Evolutionary conservation across 2,888 invertebrate genomes (phyloP), one percentile per base, ranked within the genome.

Genomic region (Cephonodes hylas): DNA sequence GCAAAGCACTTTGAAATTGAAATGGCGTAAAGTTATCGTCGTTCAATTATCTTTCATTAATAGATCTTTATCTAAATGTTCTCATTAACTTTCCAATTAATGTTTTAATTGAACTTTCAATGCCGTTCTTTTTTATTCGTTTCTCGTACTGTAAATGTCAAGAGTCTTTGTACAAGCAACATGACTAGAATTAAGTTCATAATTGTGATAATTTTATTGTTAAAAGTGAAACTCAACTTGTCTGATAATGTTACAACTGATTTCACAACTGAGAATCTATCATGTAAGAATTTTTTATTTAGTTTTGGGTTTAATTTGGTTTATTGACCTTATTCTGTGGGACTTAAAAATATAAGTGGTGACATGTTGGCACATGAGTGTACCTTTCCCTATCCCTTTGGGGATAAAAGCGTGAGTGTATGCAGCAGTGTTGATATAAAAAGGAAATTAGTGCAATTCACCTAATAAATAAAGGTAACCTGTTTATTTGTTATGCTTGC

Each of bases 81-180:
- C 45, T 58, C 44, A 61, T 61, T 61, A 61, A 45, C 57, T 42
- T 61, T 44, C 23, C 42, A 61, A 57, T 61, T 20, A 61, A 61
- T 34, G 23, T 42, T 57, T 61, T 46, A 58, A 61, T 61, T 61
- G 42, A 61, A 22, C 44, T 57, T 48, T 61, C 60, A 18, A 2
- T 10, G 5, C 27, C 53, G 10, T 31, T 53, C 18, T 15, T 53
- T 27, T 53, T 53, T 18, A 53, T 53, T 53, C 27, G 10, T 4
- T 18, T 18, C 18, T 53, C 53, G 15, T 8, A 3, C 18, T 53
- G 22, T 22, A 4, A 45, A 20, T n/a, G n/a, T n/a, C n/a, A n/a
- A n/a, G n/a, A n/a, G n/a, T n/a, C 10, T 53, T 20, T 10, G 10
- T 31, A 1, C 27, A 8, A 5, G 10, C 18, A 31, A 53, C 8